Evolutionary conservation across 2,888 invertebrate species (phyloP).

Genomic region (Eulithis prunata): DNA sequence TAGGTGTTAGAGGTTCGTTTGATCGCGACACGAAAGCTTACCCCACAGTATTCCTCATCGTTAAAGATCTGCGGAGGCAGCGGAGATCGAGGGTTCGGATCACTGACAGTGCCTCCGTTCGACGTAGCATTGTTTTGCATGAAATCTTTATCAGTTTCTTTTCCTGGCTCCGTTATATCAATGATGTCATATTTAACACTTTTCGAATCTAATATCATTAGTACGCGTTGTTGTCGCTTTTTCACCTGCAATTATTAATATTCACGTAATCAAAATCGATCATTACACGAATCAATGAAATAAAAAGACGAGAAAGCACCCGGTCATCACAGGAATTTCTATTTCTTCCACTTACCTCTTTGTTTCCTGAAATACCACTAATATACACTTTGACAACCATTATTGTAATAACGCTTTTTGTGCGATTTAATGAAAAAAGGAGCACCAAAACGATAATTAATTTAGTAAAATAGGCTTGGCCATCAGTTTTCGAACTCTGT

Average conservation of each 20-base stretch:
- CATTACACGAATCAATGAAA: conserved; percentile 70
- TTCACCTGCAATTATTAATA: conserved; percentile 89
- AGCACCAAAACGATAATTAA: conserved; percentile 58
- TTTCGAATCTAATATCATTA: conserved; percentile 97
- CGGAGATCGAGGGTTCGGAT: conserved; percentile 90
- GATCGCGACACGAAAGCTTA: conserved; percentile 70
- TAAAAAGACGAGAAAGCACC: conserved; percentile 65
- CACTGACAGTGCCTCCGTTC: conserved; percentile 89
- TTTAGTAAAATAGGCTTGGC: conserved; percentile 80
- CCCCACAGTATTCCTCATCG: conserved; percentile 96
- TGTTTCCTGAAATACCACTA: conserved; percentile 96
- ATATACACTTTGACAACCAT: conserved; percentile 97
- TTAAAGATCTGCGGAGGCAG: conserved; percentile 98
- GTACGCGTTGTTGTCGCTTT: conserved; percentile 96
- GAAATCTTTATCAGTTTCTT: conserved; percentile 93
- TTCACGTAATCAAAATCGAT: conserved; percentile 74
- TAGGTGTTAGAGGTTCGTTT: neutral
- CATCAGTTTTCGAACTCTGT: conserved; percentile 70
- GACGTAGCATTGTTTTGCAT: conserved; percentile 95
- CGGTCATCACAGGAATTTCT: conserved; percentile 69
- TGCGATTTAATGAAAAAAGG: conserved; percentile 62
- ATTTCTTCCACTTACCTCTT: conserved; percentile 90
- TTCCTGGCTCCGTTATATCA: conserved; percentile 97
- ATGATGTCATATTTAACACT: conserved; percentile 94
- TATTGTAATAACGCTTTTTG: conserved; percentile 58